phyloP scores from a whole-genome alignment of 35 echinoderm and acorn worm species.

The Heliocidaris erythrogramma region DNA sequence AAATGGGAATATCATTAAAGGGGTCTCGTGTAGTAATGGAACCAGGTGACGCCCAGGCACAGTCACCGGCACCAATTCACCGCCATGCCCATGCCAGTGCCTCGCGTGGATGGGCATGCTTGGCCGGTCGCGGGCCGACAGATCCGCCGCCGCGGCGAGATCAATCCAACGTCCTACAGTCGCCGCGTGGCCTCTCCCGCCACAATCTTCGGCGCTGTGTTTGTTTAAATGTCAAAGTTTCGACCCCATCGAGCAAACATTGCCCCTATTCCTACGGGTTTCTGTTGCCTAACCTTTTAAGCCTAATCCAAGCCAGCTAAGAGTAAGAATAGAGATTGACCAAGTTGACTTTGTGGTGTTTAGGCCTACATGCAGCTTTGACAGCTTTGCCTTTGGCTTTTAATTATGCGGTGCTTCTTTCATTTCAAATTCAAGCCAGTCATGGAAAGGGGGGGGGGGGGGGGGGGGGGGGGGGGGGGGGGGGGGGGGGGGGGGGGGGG shows the following conservation, averaged over 20 bases:
- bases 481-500: too few relatives aligned
- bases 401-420: too few relatives aligned
- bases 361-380: neutral
- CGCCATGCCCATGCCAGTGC: too few relatives aligned
- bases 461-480: too few relatives aligned
- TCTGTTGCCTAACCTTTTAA: neutral
- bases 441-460: neutral
- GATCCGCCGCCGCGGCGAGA: neutral
- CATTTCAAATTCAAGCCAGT: neutral
- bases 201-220: neutral
- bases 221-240: conserved; percentile 3
- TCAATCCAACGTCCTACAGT: neutral
- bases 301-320: neutral
- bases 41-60: too few relatives aligned
- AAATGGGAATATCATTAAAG: too few relatives aligned
- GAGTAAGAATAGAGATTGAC: neutral
- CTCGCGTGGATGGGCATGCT: neutral
- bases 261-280: neutral
- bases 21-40: too few relatives aligned
- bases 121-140: neutral
- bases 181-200: neutral
- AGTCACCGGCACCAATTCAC: too few relatives aligned
- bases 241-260: neutral
- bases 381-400: too few relatives aligned
- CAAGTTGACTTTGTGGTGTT: neutral